These are phyloP conservation scores for Chelonia mydas DNA, from an alignment of 2,797 vertebrate genomes.

Conservation along the genomic window DNA sequence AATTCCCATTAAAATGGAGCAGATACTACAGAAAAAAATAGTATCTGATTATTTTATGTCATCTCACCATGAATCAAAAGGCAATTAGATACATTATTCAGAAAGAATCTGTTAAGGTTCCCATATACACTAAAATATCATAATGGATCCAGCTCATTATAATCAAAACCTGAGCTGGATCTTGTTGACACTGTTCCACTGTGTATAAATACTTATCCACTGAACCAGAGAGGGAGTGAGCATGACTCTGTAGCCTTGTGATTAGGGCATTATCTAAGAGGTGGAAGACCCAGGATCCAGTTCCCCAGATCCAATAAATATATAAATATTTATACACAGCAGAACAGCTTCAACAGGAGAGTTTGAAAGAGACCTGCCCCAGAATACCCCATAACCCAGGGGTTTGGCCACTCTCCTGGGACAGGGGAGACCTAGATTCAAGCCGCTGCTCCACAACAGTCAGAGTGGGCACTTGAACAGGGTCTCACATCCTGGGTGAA, in stretches of 20 bases:
- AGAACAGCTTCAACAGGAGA: neutral
- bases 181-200: neutral
- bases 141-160: neutral
- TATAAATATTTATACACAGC: neutral
- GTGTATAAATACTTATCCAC: neutral
- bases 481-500: neutral
- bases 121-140: neutral
- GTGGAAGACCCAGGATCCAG: neutral
- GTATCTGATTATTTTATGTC: neutral
- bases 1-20: neutral
- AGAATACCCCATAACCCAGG: neutral
- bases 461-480: neutral
- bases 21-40: neutral
- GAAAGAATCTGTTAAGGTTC: neutral
- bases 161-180: neutral
- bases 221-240: neutral
- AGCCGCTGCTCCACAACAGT: neutral
- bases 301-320: neutral
- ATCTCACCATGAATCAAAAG: rapidly evolving
- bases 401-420: neutral
- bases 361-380: neutral
- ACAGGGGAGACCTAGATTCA: neutral
- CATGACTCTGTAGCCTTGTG: neutral
- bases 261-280: neutral
- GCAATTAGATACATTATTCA: rapidly evolving